Percentiles rank a stretch among this genome's conserved stretches.
These are phyloP conservation scores for Odontomyia ornata DNA, from an alignment of 2,888 invertebrate species.

Conservation along the genomic window DNA sequence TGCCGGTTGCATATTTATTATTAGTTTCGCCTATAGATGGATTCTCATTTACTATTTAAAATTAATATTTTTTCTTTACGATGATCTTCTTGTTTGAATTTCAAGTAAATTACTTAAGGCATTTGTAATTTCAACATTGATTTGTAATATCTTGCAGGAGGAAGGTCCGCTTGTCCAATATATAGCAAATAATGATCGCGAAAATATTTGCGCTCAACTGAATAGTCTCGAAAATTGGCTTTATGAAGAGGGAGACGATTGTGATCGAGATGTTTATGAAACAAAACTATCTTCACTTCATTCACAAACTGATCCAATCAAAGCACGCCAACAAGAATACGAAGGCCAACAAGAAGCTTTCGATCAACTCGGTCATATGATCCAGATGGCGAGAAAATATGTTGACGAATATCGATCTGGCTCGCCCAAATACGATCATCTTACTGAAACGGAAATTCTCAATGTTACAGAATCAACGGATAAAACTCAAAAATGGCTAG, in stretches of 20 bases:
- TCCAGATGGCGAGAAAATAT: slow-evolving; percentile 84
- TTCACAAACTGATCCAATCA: slow-evolving; percentile 89
- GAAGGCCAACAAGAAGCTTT: slow-evolving; percentile 81
- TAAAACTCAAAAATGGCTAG: slow-evolving; percentile 83
- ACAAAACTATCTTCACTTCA: slow-evolving; percentile 72
- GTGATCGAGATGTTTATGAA: slow-evolving; percentile 76
- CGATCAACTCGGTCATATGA: slow-evolving; percentile 79
- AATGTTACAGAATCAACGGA: slow-evolving; percentile 76
- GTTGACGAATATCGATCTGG: slow-evolving; percentile 76
- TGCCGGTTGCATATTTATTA: no score
- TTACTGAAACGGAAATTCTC: slow-evolving; percentile 82
- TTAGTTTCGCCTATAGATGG: no score
- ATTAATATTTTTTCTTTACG: no score
- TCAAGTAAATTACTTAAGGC: no score
- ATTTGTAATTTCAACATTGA: no score
- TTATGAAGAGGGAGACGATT: slow-evolving; percentile 95
- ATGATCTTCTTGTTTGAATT: no score
- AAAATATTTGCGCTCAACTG: slow-evolving; percentile 71
- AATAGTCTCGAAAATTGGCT: slow-evolving; percentile 95
- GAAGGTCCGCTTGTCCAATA: slow-evolving; percentile 80
- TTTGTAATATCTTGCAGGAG: slow-evolving; percentile 63
- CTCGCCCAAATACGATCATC: slow-evolving; percentile 80
- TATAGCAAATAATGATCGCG: slow-evolving; percentile 76
- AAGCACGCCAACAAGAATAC: slow-evolving; percentile 81
- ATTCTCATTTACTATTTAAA: no score